These are phyloP conservation scores for Parascotia fuliginaria DNA, from an alignment of 2,888 invertebrate species.

Conservation along the genomic window DNA sequence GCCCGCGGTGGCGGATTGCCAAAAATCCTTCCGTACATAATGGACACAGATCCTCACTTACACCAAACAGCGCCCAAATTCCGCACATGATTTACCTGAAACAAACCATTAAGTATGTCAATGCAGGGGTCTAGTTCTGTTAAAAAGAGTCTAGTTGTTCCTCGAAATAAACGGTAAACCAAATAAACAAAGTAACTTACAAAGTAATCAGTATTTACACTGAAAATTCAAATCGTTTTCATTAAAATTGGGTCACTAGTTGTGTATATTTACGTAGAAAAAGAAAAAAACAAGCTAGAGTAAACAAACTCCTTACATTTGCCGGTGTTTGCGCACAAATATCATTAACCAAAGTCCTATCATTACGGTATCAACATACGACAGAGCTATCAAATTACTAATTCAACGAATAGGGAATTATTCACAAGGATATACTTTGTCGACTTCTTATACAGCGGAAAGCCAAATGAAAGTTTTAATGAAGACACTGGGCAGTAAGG, in stretches of 20 bases:
- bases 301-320: constrained; percentile 12
- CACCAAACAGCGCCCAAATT: constrained; percentile 91
- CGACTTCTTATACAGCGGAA: constrained; percentile 40
- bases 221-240: background rate
- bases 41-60: constrained; percentile 82
- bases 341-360: constrained; percentile 33
- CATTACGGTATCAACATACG: constrained; percentile 33
- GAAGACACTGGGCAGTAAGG: too few species aligned
- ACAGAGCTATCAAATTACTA: constrained; percentile 33
- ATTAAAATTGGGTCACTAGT: constrained; percentile 11
- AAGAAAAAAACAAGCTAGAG: constrained; percentile 15
- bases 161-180: background rate
- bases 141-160: too few species aligned
- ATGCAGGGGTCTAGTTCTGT: too few species aligned
- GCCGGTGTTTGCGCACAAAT: constrained; percentile 27
- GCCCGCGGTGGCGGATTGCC: constrained; percentile 89
- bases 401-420: constrained; percentile 28
- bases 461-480: constrained; percentile 52
- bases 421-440: constrained; percentile 34
- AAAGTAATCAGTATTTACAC: background rate
- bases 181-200: background rate
- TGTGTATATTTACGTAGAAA: constrained; percentile 1
- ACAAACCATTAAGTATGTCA: too few species aligned
- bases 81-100: constrained; percentile 88
- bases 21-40: constrained; percentile 87